Percentiles rank a stretch among this genome's conserved stretches.
Conservation (phyloP, 2,797 vertebrate species). For the Melanotaenia parkinsoni region DNA sequence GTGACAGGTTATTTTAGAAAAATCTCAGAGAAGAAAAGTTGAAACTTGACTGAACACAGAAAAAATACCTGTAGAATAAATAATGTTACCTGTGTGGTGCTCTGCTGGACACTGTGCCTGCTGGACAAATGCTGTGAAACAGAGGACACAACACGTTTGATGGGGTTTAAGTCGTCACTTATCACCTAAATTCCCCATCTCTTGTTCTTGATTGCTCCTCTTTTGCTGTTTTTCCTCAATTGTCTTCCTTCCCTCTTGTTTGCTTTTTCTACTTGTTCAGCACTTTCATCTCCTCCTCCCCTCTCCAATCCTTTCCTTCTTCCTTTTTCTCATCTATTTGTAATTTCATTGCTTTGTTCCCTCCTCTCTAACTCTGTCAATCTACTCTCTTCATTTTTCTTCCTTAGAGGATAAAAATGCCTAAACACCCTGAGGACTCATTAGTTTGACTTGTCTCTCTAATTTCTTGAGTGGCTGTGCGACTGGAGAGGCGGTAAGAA, state of each 20-base stretch:
- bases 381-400: neutral
- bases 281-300: neutral
- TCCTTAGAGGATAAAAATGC: constrained; percentile 33
- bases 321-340: neutral
- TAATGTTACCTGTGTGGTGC: constrained; percentile 88
- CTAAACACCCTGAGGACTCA: constrained; percentile 31
- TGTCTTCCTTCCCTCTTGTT: neutral
- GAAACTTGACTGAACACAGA: neutral
- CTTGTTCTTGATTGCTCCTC: neutral
- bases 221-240: neutral
- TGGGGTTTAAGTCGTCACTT: neutral
- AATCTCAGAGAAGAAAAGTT: neutral
- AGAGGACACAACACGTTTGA: constrained; percentile 17
- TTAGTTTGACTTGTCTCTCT: constrained; percentile 50
- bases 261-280: neutral
- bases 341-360: neutral
- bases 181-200: neutral
- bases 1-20: neutral
- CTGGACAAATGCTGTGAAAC: constrained; percentile 88
- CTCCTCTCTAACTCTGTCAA: neutral
- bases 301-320: neutral
- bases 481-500: constrained; percentile 24
- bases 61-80: neutral
- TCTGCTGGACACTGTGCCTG: constrained; percentile 93
- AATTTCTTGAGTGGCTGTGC: constrained; percentile 16